A percentile compares a stretch with the other conserved stretches of the same genome.
phyloP scores from a whole-genome alignment of 2,888 invertebrate genomes.

The Stenchaetothrips biformis region DNA sequence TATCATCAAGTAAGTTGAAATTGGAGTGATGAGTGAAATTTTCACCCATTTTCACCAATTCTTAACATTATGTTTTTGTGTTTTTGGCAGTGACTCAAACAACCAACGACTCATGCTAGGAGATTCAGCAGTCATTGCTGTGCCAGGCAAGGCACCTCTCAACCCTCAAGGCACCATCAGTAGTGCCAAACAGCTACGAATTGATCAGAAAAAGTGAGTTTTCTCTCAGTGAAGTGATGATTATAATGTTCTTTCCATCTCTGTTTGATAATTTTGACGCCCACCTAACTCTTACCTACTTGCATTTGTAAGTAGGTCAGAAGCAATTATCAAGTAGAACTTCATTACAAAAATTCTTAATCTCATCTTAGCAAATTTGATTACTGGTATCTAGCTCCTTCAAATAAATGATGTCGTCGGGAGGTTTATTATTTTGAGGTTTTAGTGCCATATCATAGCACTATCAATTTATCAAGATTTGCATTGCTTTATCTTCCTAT shows the following conservation, averaged over 20 bases:
- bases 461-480: too few relatives aligned
- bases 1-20: slow-evolving; percentile 70
- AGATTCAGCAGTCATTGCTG: slow-evolving; percentile 88
- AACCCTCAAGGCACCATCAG: slow-evolving; percentile 85
- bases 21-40: slow-evolving; percentile 1
- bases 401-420: too few relatives aligned
- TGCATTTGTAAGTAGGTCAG: not conserved
- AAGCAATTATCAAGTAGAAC: not conserved
- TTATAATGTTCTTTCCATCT: not conserved
- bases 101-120: slow-evolving; percentile 87
- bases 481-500: too few relatives aligned
- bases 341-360: too few relatives aligned
- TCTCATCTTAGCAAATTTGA: too few relatives aligned
- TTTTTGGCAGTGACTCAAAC: slow-evolving; percentile 73
- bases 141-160: slow-evolving; percentile 70
- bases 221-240: slow-evolving; percentile 1
- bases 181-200: slow-evolving; percentile 79
- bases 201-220: slow-evolving; percentile 82
- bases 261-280: not conserved
- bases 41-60: slow-evolving; percentile 26
- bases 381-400: too few relatives aligned
- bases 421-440: too few relatives aligned
- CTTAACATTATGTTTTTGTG: not conserved
- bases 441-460: too few relatives aligned
- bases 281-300: not conserved